phyloP scores from a whole-genome alignment of 2,797 vertebrate species.

The Graptemys geographica region DNA sequence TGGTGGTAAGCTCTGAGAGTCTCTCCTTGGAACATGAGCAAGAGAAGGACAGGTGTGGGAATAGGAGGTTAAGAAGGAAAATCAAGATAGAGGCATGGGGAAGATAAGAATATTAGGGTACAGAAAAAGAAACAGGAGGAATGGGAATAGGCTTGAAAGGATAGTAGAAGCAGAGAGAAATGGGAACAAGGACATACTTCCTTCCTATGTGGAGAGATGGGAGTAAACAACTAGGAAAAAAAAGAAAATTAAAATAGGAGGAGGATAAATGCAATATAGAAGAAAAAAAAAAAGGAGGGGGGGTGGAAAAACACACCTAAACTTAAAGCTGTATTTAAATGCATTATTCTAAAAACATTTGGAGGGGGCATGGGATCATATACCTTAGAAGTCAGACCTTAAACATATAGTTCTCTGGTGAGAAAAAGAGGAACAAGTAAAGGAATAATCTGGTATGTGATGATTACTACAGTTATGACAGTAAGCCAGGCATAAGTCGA shows the following conservation, averaged over 20 bases:
- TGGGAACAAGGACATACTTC: background rate
- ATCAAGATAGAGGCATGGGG: fast-evolving
- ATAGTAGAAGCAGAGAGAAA: background rate
- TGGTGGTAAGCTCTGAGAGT: background rate
- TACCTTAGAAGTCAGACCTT: background rate
- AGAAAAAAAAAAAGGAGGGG: background rate
- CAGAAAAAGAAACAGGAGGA: background rate
- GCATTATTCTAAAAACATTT: background rate
- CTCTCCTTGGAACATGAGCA: background rate
- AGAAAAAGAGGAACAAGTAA: too few species aligned
- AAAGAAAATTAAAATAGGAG: background rate
- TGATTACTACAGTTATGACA: background rate
- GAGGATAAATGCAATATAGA: background rate
- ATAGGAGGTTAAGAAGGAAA: background rate
- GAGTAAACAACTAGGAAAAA: background rate
- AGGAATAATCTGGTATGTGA: fast-evolving
- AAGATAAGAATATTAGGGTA: background rate
- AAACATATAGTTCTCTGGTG: background rate
- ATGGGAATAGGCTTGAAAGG: background rate
- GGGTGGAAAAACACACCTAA: background rate
- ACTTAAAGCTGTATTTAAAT: background rate
- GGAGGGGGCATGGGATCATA: background rate
- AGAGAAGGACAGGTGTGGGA: background rate
- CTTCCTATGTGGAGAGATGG: background rate
- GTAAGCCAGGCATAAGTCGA: background rate